These are phyloP conservation scores for Hoplodrina blanda DNA, from an alignment of 2,888 invertebrate species.

Conservation along the genomic window DNA sequence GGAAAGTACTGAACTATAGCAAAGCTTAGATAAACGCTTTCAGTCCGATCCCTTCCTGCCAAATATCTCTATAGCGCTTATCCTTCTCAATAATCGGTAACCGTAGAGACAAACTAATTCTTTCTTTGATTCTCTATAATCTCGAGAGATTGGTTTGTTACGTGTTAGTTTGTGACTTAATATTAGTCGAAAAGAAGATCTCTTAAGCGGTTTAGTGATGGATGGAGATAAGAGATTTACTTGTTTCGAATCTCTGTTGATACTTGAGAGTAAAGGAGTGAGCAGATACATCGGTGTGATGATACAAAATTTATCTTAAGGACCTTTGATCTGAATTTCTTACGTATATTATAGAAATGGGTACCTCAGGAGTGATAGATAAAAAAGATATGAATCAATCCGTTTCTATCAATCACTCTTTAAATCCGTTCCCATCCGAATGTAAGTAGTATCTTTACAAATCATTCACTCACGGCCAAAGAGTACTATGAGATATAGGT, in stretches of 20 bases:
- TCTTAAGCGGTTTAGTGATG: slow-evolving; percentile 13
- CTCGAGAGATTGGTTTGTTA: slow-evolving; percentile 7
- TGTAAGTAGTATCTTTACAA: too few relatives aligned
- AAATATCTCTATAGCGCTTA: slow-evolving; percentile 3
- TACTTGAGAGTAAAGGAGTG: background rate
- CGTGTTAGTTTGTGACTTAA: slow-evolving; percentile 22
- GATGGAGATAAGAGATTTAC: slow-evolving; percentile 3
- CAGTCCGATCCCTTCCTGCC: slow-evolving; percentile 18
- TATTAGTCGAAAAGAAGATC: slow-evolving; percentile 25
- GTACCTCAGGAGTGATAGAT: too few relatives aligned
- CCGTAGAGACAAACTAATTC: slow-evolving; percentile 22
- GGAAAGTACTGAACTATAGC: slow-evolving; percentile 5
- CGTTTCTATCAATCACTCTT: too few relatives aligned
- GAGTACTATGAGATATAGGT: too few relatives aligned
- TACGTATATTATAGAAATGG: too few relatives aligned
- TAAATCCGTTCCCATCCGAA: too few relatives aligned
- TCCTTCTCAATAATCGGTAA: slow-evolving; percentile 23
- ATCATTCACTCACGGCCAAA: too few relatives aligned
- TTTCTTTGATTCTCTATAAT: slow-evolving; percentile 25
- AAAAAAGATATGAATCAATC: too few relatives aligned
- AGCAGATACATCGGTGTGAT: background rate
- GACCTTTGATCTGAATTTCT: too few relatives aligned
- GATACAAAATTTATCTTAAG: too few relatives aligned
- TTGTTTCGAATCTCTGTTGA: background rate
- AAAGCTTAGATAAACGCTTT: slow-evolving; percentile 28